Evolutionary conservation across 2,888 invertebrate species (phyloP), one percentile per base, ranked within the genome.

Genomic region (Yponomeuta evonymella): DNA sequence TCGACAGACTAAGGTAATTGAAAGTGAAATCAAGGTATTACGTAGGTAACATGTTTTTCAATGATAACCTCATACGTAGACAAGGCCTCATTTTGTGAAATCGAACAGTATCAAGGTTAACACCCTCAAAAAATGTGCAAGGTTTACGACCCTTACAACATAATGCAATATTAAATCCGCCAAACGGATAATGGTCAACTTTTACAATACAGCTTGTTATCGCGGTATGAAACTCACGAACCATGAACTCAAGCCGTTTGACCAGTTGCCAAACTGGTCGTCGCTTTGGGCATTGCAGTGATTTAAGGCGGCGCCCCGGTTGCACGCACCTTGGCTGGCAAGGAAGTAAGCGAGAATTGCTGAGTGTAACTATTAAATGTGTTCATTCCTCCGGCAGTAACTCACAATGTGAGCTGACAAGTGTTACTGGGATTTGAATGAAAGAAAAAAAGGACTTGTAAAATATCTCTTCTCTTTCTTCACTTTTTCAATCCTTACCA

Each of bases 181-280:
- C 12, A 65, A 33, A 30, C 30, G 65, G 70, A 12, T 36, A 67
- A 70, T 62, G 70, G 36, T 64, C 64, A 64, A 70, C 64, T 64
- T 23, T 64, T 12, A 64, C 70, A 64, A 30, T 64, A 58, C 15
- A 58, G 51, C 51, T 58, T 12, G 51, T 71, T 71, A 71, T 71
- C 71, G 51, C 51, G 67, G 67, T 67, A n/a, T 67, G 23, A 71
- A 71, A 71, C 15, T 62, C 58, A 67, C 71, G 36, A 67, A 71
- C 71, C 71, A 71, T 71, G 67, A 70, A 71, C 67, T 67, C 43
- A 63, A 58, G 66, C 51, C n/a, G 43, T 43, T 48, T 67, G 36
- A 48, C 65, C 30, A 51, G 67, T 71, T 71, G 67, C 67, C 62
- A 71, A 71, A 67, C 67, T 36, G 23, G 51, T 48, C 11, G 67